Base-by-base conservation (phyloP, 2,113 vertebrate genomes). In the Labrus mixtus region DNA sequence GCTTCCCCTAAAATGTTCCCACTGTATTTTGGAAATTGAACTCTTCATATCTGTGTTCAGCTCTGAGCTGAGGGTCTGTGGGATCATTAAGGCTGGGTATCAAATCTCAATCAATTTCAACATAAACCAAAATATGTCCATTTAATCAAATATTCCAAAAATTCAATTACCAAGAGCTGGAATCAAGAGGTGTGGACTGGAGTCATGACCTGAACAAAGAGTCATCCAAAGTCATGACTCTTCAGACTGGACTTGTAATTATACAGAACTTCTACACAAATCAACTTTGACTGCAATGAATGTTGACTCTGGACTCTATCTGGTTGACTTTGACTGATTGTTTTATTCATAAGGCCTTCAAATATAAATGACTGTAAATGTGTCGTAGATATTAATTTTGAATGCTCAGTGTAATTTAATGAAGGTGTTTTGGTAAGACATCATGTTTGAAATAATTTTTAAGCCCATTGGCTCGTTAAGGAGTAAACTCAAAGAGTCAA, bases 1-100 rank as follows among this genome's bases (percentile, higher is more conserved):
- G 15, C 45, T 50, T 45, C 50, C 55, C 19, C 33, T 53, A 76
- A 73, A 41, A 46, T 13, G 9, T 66, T 53, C 43, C 43, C 22
- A 8, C 59, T 9, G n/a, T 69, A 73, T 83, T 80, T 71, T 76
- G 70, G 65, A 76, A 76, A 73, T 72, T n/a, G 8, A 72, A 82
- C 69, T 56, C 77, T 86, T 83, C 73, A 83, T 71, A 48, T 76
- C 68, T 75, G 75, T 72, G 65, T 69, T 79, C 56, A 73, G 48
- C 64, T 77, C 63, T 66, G 73, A 83, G 64, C 33, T 56, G 53
- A 45, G 68, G 41, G 63, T 64, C 46, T 71, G 55, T 37, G 54
- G 43, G n/a, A 50, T 64, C 62, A 33, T 33, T 16, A 13, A 22
- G 76, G 69, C 70, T 68, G 81, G 78, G 81, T 78, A 41, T 66